Conservation (phyloP, 1,140 invertebrate species). For the Dufourea novaeangliae region DNA sequence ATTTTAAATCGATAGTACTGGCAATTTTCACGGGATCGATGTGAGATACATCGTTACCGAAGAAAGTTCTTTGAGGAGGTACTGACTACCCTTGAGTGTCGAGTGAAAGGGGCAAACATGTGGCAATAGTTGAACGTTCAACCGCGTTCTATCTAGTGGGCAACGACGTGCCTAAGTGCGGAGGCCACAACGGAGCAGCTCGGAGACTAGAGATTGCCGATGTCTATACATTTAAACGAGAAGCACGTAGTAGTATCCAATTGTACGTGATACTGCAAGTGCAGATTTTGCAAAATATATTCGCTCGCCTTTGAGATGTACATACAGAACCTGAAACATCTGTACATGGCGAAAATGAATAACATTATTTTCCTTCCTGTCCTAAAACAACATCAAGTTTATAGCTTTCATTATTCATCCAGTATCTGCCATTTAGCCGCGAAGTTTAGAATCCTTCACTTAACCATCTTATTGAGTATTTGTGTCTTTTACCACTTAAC, state of each 20-base stretch:
- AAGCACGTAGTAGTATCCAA: too few relatives aligned
- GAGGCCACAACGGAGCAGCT: background rate
- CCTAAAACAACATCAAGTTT: background rate
- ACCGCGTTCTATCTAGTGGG: background rate
- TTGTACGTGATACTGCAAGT: background rate
- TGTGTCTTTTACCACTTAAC: background rate
- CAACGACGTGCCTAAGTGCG: background rate
- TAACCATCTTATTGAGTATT: background rate
- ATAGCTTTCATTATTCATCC: background rate
- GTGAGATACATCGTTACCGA: background rate
- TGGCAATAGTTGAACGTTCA: background rate
- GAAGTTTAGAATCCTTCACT: background rate
- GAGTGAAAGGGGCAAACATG: background rate
- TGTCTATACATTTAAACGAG: background rate
- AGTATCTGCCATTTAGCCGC: background rate
- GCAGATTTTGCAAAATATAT: background rate
- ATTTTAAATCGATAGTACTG: too few relatives aligned
- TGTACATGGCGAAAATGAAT: background rate
- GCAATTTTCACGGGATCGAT: too few relatives aligned
- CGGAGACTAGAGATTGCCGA: background rate
- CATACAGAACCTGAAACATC: background rate
- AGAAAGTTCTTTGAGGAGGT: background rate
- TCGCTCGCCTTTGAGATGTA: too few relatives aligned
- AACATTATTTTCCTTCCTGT: background rate
- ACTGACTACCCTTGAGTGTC: background rate